Evolutionary conservation across 2,797 vertebrate species (phyloP), one percentile per base, ranked within the genome.

Genomic region (Uromys caudimaculatus): DNA sequence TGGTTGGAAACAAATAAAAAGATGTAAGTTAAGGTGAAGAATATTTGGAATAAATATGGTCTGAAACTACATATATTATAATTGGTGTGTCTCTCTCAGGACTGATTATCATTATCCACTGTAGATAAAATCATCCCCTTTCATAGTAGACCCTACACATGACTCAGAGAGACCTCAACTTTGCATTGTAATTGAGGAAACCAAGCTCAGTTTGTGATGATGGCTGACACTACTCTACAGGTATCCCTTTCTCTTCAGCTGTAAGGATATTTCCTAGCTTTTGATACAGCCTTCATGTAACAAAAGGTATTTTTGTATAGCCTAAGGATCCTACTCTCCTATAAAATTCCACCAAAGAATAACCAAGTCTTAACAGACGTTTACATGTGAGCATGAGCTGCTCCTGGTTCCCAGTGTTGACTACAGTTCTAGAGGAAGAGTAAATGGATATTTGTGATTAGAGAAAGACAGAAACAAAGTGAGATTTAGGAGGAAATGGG

Each of bases 131-230:
- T 84, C 88, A 44, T 73, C n/a, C 89, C 75, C 77, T 23, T 10
- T 24, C 7, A 75, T 0, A 24, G 75, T 79, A 17, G 17, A 29
- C 8, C 32, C 11, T 11, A 0, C 0, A 4, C 8, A 0, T 4
- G 13, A 17, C 60, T 90, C 76, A 88, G 27, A 47, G 35, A 76
- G 4, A 54, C 54, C 81, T 29, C 32, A 93, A 97, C 5, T 71
- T 38, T 71, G 35, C 38, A 71, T 71, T 71, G 67, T 71, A 71
- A 38, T 8, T 19, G n/a, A 71, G n/a, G 67, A 71, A 71, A 3
- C 35, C n/a, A 71, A 71, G 35, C 17, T 21, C 67, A 1, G 29
- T 16, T 71, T 41, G 27, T 5, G 10, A 19, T 27, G 17, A 52
- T 76, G 11, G 16, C 14, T 14, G 41, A n/a, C 21, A 29, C 11